These are phyloP conservation scores for Chalcis sispes DNA, from an alignment of 2,888 invertebrate genomes.

Conservation along the genomic window DNA sequence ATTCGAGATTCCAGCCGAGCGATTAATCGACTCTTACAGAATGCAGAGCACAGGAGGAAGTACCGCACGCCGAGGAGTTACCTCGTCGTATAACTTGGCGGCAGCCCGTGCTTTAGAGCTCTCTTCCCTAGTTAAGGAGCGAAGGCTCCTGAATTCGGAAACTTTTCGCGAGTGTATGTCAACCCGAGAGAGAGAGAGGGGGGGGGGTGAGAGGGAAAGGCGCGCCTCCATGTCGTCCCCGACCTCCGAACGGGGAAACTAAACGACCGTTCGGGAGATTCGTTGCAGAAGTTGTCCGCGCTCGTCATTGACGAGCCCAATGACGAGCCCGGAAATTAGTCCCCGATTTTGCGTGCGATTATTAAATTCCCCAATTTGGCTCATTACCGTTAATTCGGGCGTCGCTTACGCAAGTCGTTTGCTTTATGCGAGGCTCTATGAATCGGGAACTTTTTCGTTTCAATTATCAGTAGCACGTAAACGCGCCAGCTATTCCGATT, in stretches of 20 bases:
- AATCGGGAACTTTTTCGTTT: constrained; percentile 10
- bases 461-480: no score
- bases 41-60: constrained; percentile 1
- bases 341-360: not conserved
- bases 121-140: constrained; percentile 7
- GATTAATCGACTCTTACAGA: constrained; percentile 27
- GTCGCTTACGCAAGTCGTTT: constrained; percentile 15
- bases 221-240: no score
- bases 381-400: constrained; percentile 26
- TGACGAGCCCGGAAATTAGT: constrained; percentile 28
- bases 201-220: no score
- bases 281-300: constrained; percentile 1
- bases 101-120: constrained; percentile 25
- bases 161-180: constrained; percentile 41
- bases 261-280: constrained; percentile 12
- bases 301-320: constrained; percentile 22
- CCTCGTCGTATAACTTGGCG: constrained; percentile 22
- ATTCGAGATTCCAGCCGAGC: constrained; percentile 31
- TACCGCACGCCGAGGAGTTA: constrained; percentile 12
- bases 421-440: constrained; percentile 24
- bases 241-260: constrained; percentile 19
- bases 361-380: constrained; percentile 26
- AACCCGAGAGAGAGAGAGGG: no score
- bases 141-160: not conserved
- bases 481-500: no score